Conservation (phyloP, 2,113 vertebrate genomes). For the Chlorodrepanis virens region DNA sequence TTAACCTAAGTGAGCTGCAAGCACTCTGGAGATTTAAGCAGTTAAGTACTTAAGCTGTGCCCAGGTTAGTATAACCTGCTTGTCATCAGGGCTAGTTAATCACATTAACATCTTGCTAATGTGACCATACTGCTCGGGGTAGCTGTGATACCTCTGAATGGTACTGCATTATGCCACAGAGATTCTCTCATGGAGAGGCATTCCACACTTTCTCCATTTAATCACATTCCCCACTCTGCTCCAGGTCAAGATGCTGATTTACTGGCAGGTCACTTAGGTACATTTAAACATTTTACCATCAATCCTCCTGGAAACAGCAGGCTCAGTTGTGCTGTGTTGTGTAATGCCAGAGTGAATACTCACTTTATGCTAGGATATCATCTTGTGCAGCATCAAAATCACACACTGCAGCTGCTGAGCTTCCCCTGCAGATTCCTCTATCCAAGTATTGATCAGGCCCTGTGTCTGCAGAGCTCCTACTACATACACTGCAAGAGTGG, state of each 20-base stretch:
- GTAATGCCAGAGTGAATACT: neutral
- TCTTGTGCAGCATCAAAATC: neutral
- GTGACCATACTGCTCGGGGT: neutral
- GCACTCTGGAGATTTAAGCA: constrained; percentile 29
- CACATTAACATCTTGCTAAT: constrained; percentile 28
- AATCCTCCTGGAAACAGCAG: constrained; percentile 10
- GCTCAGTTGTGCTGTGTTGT: neutral
- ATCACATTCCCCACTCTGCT: neutral
- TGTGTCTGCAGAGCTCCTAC: neutral
- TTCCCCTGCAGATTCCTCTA: neutral
- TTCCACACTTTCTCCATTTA: neutral
- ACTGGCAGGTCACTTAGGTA: neutral
- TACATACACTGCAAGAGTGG: neutral
- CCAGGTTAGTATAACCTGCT: constrained; percentile 48
- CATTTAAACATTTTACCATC: neutral
- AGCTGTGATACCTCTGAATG: neutral
- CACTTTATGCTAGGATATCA: constrained; percentile 1
- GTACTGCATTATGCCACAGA: neutral
- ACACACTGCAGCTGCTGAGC: neutral
- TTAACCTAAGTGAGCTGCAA: constrained; percentile 37
- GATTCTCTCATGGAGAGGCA: neutral
- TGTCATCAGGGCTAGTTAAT: constrained; percentile 53
- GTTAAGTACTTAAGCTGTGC: constrained; percentile 37
- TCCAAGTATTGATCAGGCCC: neutral
- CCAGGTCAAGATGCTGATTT: constrained; percentile 4